Conservation (phyloP, 1,140 invertebrate species). For the Trichonephila inaurata region DNA sequence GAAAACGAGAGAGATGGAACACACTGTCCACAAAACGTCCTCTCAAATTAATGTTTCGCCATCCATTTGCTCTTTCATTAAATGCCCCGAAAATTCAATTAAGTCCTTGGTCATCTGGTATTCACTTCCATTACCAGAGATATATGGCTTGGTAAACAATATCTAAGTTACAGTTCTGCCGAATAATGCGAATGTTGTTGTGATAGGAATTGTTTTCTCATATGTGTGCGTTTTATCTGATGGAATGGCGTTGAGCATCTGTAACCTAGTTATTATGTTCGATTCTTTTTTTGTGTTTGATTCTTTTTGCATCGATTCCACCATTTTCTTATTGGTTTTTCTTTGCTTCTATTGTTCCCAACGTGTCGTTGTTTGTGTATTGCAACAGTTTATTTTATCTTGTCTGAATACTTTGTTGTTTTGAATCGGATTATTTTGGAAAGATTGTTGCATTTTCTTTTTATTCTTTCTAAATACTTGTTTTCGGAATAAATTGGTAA, state of each 20-base stretch:
- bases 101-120: constrained; percentile 60
- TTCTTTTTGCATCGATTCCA: neutral
- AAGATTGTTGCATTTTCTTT: too few relatives aligned
- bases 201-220: neutral
- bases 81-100: constrained; percentile 64
- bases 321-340: neutral
- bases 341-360: neutral
- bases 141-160: constrained; percentile 54
- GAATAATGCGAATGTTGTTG: neutral
- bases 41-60: constrained; percentile 42
- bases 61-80: constrained; percentile 73
- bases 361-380: neutral
- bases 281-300: neutral
- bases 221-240: constrained; percentile 9
- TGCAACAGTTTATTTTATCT: neutral
- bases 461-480: too few relatives aligned
- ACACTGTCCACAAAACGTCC: constrained; percentile 19
- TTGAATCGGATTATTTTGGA: neutral
- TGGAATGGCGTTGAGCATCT: neutral
- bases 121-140: constrained; percentile 54
- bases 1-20: neutral
- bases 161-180: constrained; percentile 21
- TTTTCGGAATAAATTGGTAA: too few relatives aligned
- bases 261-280: neutral
- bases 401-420: neutral